These are phyloP conservation scores for Ivindomyrus marchei DNA, from an alignment of 2,113 vertebrate species.

Conservation along the genomic window DNA sequence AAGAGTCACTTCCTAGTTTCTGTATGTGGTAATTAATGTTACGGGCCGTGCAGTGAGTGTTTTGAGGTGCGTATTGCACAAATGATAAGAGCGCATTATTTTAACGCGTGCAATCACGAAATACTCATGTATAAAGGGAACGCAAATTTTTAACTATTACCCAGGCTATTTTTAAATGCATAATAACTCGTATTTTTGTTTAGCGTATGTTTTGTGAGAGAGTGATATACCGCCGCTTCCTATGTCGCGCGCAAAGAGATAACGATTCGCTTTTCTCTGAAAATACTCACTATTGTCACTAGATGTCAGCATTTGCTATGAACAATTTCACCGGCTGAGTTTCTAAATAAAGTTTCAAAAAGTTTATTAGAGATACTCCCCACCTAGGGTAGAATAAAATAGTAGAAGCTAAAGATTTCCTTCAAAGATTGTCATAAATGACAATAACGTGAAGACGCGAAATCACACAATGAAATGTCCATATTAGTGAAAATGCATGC, in stretches of 20 bases:
- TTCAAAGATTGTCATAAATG: not conserved
- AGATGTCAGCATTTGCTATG: not conserved
- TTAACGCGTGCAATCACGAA: not conserved
- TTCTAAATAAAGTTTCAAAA: not conserved
- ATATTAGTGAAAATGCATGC: not conserved
- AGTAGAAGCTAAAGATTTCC: not conserved
- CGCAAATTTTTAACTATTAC: not conserved
- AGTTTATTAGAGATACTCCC: slow-evolving; percentile 20
- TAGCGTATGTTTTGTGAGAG: not conserved
- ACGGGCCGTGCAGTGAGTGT: not conserved
- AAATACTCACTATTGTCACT: not conserved
- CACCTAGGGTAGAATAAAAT: not conserved
- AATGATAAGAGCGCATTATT: not conserved
- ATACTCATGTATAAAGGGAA: not conserved
- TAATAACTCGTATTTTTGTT: not conserved
- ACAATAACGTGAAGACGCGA: not conserved
- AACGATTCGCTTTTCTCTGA: not conserved
- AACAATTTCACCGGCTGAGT: not conserved
- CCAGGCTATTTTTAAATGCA: not conserved
- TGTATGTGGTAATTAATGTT: not conserved
- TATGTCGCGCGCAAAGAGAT: no score
- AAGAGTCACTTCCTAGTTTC: not conserved
- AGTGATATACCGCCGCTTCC: not conserved
- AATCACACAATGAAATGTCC: not conserved
- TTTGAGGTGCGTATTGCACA: not conserved